Percentiles rank a stretch among this genome's conserved stretches.
phyloP scores from a whole-genome alignment of 2,797 vertebrate genomes.

The Gymnothorax javanicus region DNA sequence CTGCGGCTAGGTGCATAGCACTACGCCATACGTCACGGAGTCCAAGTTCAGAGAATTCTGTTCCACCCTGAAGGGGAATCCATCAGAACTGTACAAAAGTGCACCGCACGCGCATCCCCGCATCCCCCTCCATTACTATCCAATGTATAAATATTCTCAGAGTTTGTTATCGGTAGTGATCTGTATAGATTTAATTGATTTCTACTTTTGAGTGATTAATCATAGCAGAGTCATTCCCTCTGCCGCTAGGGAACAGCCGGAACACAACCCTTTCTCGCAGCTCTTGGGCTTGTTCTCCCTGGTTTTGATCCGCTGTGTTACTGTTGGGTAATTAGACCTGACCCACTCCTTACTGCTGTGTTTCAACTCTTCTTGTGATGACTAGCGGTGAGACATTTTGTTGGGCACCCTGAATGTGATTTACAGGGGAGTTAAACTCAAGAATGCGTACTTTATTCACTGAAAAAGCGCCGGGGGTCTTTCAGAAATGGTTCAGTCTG shows the following conservation, averaged over 20 bases:
- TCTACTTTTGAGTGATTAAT: background rate
- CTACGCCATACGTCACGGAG: conserved; percentile 40
- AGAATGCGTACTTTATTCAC: background rate
- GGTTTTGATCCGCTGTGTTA: background rate
- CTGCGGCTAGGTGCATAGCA: conserved; percentile 47
- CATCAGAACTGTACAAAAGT: background rate
- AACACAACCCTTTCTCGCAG: background rate
- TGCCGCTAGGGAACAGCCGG: background rate
- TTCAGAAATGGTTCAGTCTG: background rate
- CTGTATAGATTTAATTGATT: background rate
- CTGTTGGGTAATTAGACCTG: background rate
- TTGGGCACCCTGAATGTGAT: background rate
- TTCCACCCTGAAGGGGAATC: conserved; percentile 50
- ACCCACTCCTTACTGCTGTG: background rate
- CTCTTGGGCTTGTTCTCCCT: background rate
- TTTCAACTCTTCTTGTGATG: background rate
- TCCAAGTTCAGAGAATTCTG: conserved; percentile 43
- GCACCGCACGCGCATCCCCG: background rate
- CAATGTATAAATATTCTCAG: background rate
- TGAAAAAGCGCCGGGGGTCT: background rate
- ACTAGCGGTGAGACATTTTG: background rate
- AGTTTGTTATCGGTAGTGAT: background rate
- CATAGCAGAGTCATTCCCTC: background rate
- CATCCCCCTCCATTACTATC: background rate
- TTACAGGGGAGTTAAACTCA: conserved; percentile 2